Conservation (phyloP, 64 coral and sea anemone genomes). For the Hydrozoanthus tunicans region DNA sequence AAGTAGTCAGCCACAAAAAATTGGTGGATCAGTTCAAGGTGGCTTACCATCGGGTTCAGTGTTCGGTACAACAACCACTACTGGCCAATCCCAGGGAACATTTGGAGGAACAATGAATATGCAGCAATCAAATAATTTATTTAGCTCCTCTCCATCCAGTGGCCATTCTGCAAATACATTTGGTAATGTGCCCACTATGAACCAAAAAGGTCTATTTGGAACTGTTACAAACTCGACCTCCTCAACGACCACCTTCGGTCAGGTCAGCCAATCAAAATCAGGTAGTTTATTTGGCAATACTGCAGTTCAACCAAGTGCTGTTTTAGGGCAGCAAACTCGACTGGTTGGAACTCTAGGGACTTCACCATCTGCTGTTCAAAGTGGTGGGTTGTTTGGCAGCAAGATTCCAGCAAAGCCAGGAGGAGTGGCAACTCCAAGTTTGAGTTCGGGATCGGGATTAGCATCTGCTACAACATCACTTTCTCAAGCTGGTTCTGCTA, state of each 20-base stretch:
- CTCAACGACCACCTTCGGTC: constrained; percentile 43
- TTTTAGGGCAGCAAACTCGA: constrained; percentile 45
- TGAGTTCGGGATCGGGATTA: constrained; percentile 13
- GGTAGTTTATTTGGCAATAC: constrained; percentile 7
- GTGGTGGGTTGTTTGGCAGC: constrained; percentile 11
- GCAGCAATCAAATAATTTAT: constrained; percentile 18
- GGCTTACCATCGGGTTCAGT: background rate
- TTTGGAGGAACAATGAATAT: background rate
- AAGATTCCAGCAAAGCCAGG: background rate
- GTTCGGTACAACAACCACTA: background rate
- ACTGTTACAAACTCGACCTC: background rate
- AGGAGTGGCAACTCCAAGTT: background rate
- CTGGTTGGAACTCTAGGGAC: constrained; percentile 1
- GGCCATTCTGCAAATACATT: background rate
- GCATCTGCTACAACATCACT: background rate
- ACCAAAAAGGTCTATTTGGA: constrained; percentile 16
- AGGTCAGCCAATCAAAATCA: background rate
- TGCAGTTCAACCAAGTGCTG: constrained; percentile 30
- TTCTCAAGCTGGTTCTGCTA: background rate
- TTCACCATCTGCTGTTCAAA: constrained; percentile 1
- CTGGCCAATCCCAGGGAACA: constrained; percentile 8
- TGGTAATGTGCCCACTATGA: background rate
- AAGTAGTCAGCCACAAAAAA: background rate
- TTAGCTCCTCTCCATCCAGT: background rate
- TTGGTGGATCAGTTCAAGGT: constrained; percentile 31